phyloP scores from a whole-genome alignment of 2,797 vertebrate species.

The Lacerta viridis region DNA sequence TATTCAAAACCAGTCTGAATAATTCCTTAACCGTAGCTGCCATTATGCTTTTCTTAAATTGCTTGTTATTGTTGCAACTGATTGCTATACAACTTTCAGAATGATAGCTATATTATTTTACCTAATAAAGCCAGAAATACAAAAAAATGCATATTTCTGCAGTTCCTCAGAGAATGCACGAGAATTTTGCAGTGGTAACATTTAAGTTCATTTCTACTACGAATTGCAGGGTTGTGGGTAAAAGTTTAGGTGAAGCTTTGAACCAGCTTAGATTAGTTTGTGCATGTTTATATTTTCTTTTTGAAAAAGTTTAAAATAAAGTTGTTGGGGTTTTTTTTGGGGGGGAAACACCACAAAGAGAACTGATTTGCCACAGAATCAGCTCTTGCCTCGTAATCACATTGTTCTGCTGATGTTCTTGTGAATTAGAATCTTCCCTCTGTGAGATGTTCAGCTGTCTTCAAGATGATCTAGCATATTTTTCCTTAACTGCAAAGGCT shows the following conservation, averaged over 20 bases:
- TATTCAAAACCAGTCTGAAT: not conserved
- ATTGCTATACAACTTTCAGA: not conserved
- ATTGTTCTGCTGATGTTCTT: not conserved
- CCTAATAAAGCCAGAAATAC: not conserved
- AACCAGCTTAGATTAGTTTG: too few relatives aligned
- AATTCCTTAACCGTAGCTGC: not conserved
- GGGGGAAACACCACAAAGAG: not conserved
- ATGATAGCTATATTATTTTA: not conserved
- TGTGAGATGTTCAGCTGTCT: not conserved
- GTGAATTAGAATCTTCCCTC: not conserved
- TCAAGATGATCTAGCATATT: not conserved
- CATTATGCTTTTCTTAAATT: not conserved
- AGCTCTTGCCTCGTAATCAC: not conserved
- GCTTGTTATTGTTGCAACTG: not conserved
- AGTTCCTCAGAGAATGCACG: not conserved
- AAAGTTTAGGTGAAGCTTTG: not conserved
- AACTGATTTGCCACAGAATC: not conserved
- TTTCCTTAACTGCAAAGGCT: slow-evolving; percentile 35
- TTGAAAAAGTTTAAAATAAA: not conserved
- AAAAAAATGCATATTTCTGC: not conserved
- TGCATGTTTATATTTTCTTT: not conserved
- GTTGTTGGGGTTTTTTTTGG: too few relatives aligned
- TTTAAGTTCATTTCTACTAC: not conserved
- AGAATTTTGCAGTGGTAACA: too few relatives aligned
- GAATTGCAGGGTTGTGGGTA: not conserved